phyloP scores from a whole-genome alignment of 2,113 vertebrate genomes.

The Egretta garzetta region DNA sequence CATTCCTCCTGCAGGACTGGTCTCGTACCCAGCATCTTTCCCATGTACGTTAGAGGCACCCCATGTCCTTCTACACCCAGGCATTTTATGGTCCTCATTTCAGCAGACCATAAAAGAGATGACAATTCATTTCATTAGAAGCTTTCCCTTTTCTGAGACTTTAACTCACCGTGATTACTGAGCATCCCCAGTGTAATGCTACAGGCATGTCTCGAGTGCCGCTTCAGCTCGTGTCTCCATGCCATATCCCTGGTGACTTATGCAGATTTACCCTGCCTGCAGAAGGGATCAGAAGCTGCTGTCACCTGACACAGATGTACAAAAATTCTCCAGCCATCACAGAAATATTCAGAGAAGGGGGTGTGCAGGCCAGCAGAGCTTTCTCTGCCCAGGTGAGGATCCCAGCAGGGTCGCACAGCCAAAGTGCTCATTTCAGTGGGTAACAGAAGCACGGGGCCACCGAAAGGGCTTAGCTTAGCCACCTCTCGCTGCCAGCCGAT shows the following conservation, averaged over 20 bases:
- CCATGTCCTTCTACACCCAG: accelerated
- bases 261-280: neutral
- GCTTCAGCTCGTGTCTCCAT: accelerated
- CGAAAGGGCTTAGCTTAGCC: neutral
- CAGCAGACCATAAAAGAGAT: neutral
- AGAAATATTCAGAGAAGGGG: neutral
- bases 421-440: neutral
- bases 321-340: neutral
- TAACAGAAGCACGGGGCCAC: neutral
- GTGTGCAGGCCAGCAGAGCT: neutral
- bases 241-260: neutral
- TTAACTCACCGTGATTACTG: accelerated
- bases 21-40: neutral
- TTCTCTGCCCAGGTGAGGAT: neutral
- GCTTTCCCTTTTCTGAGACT: neutral
- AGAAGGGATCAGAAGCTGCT: neutral
- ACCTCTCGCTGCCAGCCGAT: neutral
- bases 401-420: neutral
- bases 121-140: neutral
- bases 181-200: neutral
- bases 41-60: accelerated
- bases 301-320: neutral
- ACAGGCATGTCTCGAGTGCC: accelerated
- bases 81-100: neutral
- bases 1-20: neutral